Percentiles rank a stretch among this genome's conserved stretches.
Evolutionary conservation across 1,140 invertebrate species (phyloP).

Genomic region (Bombus superbus): DNA sequence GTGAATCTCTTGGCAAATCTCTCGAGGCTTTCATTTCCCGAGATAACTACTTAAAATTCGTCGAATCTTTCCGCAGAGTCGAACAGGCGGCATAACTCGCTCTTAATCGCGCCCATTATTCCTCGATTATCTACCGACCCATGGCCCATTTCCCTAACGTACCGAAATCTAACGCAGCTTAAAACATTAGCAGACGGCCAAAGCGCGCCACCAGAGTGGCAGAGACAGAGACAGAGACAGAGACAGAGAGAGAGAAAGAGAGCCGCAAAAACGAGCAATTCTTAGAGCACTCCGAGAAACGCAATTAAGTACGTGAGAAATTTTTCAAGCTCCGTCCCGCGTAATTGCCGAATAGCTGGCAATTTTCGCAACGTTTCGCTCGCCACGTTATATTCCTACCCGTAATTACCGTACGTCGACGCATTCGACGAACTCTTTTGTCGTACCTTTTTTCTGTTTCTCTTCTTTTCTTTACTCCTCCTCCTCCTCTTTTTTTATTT

Average conservation of each 20-base stretch:
- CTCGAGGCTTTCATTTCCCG: too few species aligned
- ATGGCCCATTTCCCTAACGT: too few species aligned
- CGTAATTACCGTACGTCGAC: conserved; percentile 3
- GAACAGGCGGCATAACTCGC: background rate
- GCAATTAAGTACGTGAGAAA: conserved; percentile 11
- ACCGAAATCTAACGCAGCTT: background rate
- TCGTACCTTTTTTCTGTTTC: background rate
- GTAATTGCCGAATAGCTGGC: conserved; percentile 16
- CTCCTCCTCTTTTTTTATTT: background rate
- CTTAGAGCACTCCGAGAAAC: background rate
- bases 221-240: too few species aligned
- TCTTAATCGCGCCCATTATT: too few species aligned
- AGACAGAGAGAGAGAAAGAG: background rate
- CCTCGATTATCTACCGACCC: background rate
- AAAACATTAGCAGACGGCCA: background rate
- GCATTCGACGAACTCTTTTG: background rate
- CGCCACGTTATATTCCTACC: background rate
- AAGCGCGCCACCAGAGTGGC: background rate
- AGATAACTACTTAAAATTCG: too few species aligned
- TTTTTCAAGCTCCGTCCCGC: conserved; percentile 1
- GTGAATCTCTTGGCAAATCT: too few species aligned
- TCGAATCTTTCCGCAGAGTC: background rate
- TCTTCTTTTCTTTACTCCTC: background rate
- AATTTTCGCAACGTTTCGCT: conserved; percentile 21
- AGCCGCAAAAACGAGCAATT: background rate